Conservation (phyloP, 2,797 vertebrate genomes). For the Macropodus opercularis region DNA sequence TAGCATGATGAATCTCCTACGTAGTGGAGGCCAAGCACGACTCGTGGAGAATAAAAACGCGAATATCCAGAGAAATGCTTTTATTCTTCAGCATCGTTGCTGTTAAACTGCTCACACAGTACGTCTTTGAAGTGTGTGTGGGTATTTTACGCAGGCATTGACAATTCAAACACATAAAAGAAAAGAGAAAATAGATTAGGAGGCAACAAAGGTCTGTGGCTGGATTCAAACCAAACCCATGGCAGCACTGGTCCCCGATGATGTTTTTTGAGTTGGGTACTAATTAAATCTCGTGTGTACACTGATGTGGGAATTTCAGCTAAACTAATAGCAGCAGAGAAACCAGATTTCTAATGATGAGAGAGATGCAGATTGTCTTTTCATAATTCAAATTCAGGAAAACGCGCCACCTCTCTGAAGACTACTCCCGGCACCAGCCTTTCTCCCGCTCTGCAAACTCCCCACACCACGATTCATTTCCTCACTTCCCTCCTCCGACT, state of each 20-base stretch:
- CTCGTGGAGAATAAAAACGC: neutral
- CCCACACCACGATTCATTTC: slow-evolving; percentile 10
- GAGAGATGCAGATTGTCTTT: slow-evolving; percentile 1
- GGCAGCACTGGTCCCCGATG: too few relatives aligned
- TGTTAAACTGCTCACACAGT: too few relatives aligned
- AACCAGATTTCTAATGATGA: slow-evolving; percentile 1
- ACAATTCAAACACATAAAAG: too few relatives aligned
- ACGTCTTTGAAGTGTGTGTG: too few relatives aligned
- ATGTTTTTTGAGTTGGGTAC: too few relatives aligned
- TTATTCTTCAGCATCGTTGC: too few relatives aligned
- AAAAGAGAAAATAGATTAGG: too few relatives aligned
- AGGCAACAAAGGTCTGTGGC: too few relatives aligned
- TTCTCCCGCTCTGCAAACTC: slow-evolving; percentile 12
- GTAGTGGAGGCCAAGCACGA: neutral
- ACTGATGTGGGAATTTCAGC: neutral
- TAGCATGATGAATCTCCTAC: neutral
- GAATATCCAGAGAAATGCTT: too few relatives aligned
- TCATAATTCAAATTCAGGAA: slow-evolving; percentile 8
- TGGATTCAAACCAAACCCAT: too few relatives aligned
- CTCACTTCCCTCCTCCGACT: neutral
- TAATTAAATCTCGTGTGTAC: neutral
- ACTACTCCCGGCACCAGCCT: slow-evolving; percentile 25
- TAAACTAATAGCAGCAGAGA: slow-evolving; percentile 1
- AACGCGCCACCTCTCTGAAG: slow-evolving; percentile 11
- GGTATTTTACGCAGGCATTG: too few relatives aligned